Evolutionary conservation across 2,888 invertebrate species (phyloP).

Genomic region (Sialis fuliginosa): DNA sequence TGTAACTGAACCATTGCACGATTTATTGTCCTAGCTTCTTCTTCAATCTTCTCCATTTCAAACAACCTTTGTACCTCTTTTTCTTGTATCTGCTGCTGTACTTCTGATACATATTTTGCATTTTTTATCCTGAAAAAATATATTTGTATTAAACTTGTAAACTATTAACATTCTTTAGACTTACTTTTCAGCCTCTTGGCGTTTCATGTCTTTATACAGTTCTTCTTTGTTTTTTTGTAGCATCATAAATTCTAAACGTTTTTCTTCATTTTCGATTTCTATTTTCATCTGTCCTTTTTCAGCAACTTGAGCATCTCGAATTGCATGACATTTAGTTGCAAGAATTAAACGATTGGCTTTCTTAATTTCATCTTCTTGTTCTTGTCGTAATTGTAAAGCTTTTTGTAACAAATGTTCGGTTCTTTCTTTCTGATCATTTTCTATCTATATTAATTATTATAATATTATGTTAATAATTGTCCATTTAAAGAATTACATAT

Average conservation of each 20-base stretch:
- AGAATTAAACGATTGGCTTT: slow-evolving; percentile 61
- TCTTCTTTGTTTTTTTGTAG: slow-evolving; percentile 44
- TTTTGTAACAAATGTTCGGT: slow-evolving; percentile 30
- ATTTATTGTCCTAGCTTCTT: slow-evolving; percentile 45
- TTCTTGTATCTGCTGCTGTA: slow-evolving; percentile 30
- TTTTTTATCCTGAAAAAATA: slow-evolving; percentile 8
- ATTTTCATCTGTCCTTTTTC: slow-evolving; percentile 39
- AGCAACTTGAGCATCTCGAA: slow-evolving; percentile 65
- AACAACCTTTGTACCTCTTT: slow-evolving; percentile 32
- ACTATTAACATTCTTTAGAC: slow-evolving; percentile 5
- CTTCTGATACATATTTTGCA: slow-evolving; percentile 10
- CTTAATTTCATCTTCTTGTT: slow-evolving; percentile 48
- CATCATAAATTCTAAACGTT: slow-evolving; percentile 48
- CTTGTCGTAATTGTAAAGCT: slow-evolving; percentile 31
- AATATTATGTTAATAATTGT: neutral
- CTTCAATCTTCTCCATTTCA: slow-evolving; percentile 47
- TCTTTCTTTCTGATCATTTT: slow-evolving; percentile 29
- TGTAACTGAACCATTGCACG: slow-evolving; percentile 43
- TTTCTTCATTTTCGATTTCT: slow-evolving; percentile 35
- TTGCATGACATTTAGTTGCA: slow-evolving; percentile 69
- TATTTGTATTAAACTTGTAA: neutral
- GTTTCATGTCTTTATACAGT: slow-evolving; percentile 34
- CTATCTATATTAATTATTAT: slow-evolving; percentile 21
- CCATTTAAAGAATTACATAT: neutral
- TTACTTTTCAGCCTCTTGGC: slow-evolving; percentile 21